Base-by-base conservation (phyloP, 2,888 invertebrate species). In the Diadromus collaris region DNA sequence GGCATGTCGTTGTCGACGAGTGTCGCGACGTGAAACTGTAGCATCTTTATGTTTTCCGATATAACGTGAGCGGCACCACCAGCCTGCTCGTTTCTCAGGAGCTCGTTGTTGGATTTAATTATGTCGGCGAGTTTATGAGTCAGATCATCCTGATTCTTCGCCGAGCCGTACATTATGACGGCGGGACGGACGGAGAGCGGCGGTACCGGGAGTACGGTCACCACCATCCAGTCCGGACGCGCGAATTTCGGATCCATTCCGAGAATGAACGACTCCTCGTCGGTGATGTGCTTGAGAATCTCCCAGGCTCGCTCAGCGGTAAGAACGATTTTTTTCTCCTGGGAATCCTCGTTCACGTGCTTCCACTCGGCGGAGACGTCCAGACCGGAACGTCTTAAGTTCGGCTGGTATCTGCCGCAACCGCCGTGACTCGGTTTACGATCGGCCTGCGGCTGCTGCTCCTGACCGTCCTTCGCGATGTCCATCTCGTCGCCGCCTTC, bases 401-500 rank as follows among this genome's bases (percentile, higher is more conserved):
- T 97, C 0, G 99, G 99, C 90, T 99, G 99, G 89, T 98, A 99
- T 84, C 99, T 95, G 85, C 99, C 99, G 92, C 99, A 99, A 87
- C 99, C 99, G 69, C 99, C 98, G 89, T 99, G 98, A 16, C 94
- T 94, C 85, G 94, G 93, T 90, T 94, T 94, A 93, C 94, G 81
- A 82, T 91, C 93, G 0, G 89, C 86, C 68, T 89, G 90, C 44
- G 90, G 90, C 27, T 80, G 83, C 2, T 78, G 81, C 63, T 93
- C 94, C 83, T 94, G 94, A 2, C 94, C 95, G 83, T 96, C 96
- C 89, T 96, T 96, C 2, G 95, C 95, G 75, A 97, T 94, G 88
- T 99, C 98, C 96, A 98, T 97, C 91, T 99, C 99, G 91, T 99
- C 99, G 79, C 98, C 99, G 79, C 99, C 99, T 91, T 99, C 99